These are phyloP conservation scores for rat (Rattus norvegicus) DNA, from an alignment of 2,113 vertebrate species.

Conservation along the genomic window DNA sequence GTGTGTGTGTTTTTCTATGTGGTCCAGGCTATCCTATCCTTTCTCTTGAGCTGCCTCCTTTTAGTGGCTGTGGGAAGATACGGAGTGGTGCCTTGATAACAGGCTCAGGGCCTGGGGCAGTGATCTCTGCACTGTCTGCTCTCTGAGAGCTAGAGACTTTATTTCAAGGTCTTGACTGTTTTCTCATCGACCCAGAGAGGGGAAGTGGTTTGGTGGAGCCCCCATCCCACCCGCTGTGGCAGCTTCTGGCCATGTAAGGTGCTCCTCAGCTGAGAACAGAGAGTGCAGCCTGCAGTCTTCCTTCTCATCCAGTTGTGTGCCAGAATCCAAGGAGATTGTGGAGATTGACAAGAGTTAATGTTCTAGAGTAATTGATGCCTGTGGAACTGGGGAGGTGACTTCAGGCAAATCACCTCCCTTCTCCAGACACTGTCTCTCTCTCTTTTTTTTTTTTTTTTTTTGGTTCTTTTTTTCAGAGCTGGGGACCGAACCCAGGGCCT, in stretches of 20 bases:
- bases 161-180: constrained; percentile 40
- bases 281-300: neutral
- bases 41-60: neutral
- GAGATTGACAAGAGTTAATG: neutral
- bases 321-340: constrained; percentile 7
- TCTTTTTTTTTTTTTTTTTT: neutral
- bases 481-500: no score
- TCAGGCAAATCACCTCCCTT: neutral
- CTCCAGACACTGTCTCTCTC: neutral
- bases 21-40: neutral
- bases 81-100: neutral
- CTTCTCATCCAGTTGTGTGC: neutral
- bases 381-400: constrained; percentile 2
- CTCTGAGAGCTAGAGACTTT: neutral
- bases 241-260: constrained; percentile 60
- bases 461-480: no score
- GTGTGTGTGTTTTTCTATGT: neutral
- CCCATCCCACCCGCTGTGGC: constrained; percentile 68
- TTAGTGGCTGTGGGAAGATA: neutral
- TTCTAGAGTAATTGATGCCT: constrained; percentile 4
- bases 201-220: constrained; percentile 41
- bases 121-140: neutral
- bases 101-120: neutral
- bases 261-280: constrained; percentile 33
- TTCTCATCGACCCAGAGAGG: constrained; percentile 27